Percentiles rank a stretch among this genome's conserved stretches.
Evolutionary conservation across 2,888 invertebrate genomes (phyloP).

Genomic region (Drosophila mercatorum): DNA sequence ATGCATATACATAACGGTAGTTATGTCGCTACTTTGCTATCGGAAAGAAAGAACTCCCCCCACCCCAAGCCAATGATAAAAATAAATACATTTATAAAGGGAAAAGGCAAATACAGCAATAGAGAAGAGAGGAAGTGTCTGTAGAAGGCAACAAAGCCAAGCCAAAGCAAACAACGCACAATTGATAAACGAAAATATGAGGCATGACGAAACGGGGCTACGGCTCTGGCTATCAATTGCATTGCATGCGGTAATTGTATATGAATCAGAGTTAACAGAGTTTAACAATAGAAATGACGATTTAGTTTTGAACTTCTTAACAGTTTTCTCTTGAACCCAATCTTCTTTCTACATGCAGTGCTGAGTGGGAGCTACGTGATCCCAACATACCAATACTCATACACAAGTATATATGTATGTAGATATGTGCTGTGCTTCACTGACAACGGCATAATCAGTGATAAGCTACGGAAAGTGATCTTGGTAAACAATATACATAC

Average conservation of each 20-base stretch:
- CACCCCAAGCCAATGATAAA: conserved; percentile 35
- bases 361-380: conserved; percentile 46
- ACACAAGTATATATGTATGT: neutral
- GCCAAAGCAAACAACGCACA: conserved; percentile 12
- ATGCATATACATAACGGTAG: conserved; percentile 54
- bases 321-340: conserved; percentile 20
- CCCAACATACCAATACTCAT: neutral
- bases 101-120: conserved; percentile 40
- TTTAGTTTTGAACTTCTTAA: conserved; percentile 13
- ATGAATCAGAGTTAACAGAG: conserved; percentile 35
- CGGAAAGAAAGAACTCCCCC: conserved; percentile 5
- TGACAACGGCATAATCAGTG: conserved; percentile 27
- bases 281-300: conserved; percentile 47
- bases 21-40: conserved; percentile 29
- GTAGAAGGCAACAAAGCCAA: conserved; percentile 26
- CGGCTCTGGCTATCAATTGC: conserved; percentile 53
- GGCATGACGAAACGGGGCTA: conserved; percentile 45
- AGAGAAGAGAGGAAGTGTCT: conserved; percentile 66
- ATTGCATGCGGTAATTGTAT: conserved; percentile 16
- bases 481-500: conserved; percentile 32
- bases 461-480: conserved; percentile 38
- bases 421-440: conserved; percentile 14
- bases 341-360: conserved; percentile 18
- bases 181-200: conserved; percentile 63
- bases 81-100: conserved; percentile 24